These are phyloP conservation scores for Myotis brandtii DNA, from an alignment of 2,113 vertebrate genomes.

Conservation along the genomic window DNA sequence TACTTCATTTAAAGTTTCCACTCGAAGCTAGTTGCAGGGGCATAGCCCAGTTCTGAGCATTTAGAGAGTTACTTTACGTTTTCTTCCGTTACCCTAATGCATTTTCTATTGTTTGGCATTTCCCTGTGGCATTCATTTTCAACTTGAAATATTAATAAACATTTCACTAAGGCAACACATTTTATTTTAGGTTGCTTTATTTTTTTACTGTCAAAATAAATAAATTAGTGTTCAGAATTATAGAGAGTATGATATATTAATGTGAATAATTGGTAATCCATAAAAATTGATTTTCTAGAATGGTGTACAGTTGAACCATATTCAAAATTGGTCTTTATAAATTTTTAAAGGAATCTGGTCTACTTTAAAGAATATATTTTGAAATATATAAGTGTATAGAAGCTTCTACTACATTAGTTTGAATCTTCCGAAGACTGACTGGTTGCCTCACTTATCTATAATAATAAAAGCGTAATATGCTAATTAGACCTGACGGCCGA, in stretches of 20 bases:
- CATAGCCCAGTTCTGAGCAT: not conserved
- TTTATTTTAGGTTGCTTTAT: conserved; percentile 37
- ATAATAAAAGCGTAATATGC: no score
- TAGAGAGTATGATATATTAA: conserved; percentile 11
- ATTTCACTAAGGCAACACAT: not conserved
- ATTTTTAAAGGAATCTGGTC: not conserved
- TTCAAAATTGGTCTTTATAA: conserved; percentile 5
- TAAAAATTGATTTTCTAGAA: conserved; percentile 45
- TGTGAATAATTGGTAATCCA: conserved; percentile 31
- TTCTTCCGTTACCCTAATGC: not conserved
- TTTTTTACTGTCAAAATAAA: conserved; percentile 48
- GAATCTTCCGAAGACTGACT: conserved; percentile 2
- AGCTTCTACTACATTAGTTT: not conserved
- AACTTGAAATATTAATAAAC: conserved; percentile 44
- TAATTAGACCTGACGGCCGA: no score
- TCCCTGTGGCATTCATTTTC: conserved; percentile 19
- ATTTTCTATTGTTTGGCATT: not conserved
- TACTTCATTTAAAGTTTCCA: conserved; percentile 12
- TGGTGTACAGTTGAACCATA: not conserved
- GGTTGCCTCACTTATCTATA: not conserved
- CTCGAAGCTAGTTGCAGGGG: not conserved
- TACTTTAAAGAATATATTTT: conserved; percentile 19
- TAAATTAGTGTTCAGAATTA: conserved; percentile 26
- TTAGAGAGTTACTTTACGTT: not conserved
- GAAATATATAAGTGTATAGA: not conserved